Percentiles rank a stretch among this genome's conserved stretches.
These are phyloP conservation scores for Halichondria panicea DNA, from an alignment of 37 sponge, comb jelly and placozoan species.

Conservation along the genomic window DNA sequence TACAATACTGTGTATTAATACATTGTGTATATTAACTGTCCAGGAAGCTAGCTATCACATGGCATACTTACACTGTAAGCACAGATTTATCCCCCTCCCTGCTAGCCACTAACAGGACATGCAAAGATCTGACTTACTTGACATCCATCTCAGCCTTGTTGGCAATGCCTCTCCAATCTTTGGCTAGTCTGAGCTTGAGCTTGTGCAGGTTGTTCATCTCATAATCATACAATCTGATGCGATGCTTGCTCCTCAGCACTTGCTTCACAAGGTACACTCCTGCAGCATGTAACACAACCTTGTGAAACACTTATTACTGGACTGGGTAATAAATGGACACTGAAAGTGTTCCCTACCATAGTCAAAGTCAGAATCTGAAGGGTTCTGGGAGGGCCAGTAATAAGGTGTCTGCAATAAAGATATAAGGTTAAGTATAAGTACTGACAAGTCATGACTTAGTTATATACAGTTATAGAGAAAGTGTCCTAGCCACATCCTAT, in stretches of 20 bases:
- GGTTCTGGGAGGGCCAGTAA: conserved; percentile 68
- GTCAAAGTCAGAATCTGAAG: conserved; percentile 45
- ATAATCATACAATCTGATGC: conserved; percentile 45
- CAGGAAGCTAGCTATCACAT: too few species aligned
- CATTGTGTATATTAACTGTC: too few species aligned
- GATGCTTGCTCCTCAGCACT: conserved; percentile 58
- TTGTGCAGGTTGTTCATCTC: conserved; percentile 62
- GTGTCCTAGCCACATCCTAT: too few species aligned
- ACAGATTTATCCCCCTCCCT: too few species aligned
- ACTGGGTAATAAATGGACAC: not conserved
- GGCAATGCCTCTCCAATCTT: conserved; percentile 43
- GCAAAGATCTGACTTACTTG: conserved; percentile 35
- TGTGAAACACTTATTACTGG: not conserved
- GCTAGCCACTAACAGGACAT: too few species aligned
- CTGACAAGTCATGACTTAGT: too few species aligned
- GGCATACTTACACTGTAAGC: too few species aligned
- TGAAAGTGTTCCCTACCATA: conserved; percentile 49
- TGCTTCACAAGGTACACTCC: conserved; percentile 70
- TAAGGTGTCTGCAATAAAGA: conserved; percentile 37
- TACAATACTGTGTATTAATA: too few species aligned
- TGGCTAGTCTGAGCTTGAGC: conserved; percentile 48
- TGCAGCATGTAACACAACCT: conserved; percentile 9
- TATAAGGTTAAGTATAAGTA: too few species aligned
- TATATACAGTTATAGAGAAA: too few species aligned
- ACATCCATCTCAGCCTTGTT: conserved; percentile 49